Base-by-base conservation (phyloP, 2,888 invertebrate genomes). In the Diarsia brunnea region DNA sequence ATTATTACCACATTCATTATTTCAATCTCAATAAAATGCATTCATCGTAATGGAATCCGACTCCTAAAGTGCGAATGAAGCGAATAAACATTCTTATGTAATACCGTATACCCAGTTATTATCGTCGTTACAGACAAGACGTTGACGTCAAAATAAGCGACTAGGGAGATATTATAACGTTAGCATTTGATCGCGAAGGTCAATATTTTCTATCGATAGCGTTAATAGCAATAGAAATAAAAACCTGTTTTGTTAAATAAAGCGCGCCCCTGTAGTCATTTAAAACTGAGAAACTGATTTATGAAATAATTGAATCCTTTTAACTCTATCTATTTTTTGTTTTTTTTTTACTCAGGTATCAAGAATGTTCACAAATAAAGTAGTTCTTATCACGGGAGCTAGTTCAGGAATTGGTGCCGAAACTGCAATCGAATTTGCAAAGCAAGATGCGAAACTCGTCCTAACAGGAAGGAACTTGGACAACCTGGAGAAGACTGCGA, bases 331-430 rank as follows among this genome's bases (percentile, higher is more conserved):
- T 31, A 24, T 49, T 7, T 7, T 19, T 49, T 1, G 19, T 55
- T 68, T 65, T 61, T 66, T 67, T 69, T 78, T 78, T 63, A 27
- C 60, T 72, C 82, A 87, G 85, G 75, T 83, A 74, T 38, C 69
- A 66, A 78, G 64, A 67, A 90, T 93, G 91, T 97, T 97, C 87
- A 89, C 92, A 61, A 95, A 95, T 63, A 97, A 97, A 93, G 97
- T 97, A 11, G 94, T 97, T 38, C 90, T 97, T 24, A 94, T 97
- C 47, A 97, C 97, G 8, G 98, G 98, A 24, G 97, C 97, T 2
- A 97, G 97, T 89, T 97, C 97, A 21, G 98, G 98, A 3, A 98
- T 98, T 75, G 98, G 98, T 10, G 97, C 97, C 3, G 97, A 97
- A 53, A 97, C 98, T 1, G 98, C 98, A 1, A 75, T 97, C 0